phyloP scores from a whole-genome alignment of 2,888 invertebrate species.

The Empis livida region DNA sequence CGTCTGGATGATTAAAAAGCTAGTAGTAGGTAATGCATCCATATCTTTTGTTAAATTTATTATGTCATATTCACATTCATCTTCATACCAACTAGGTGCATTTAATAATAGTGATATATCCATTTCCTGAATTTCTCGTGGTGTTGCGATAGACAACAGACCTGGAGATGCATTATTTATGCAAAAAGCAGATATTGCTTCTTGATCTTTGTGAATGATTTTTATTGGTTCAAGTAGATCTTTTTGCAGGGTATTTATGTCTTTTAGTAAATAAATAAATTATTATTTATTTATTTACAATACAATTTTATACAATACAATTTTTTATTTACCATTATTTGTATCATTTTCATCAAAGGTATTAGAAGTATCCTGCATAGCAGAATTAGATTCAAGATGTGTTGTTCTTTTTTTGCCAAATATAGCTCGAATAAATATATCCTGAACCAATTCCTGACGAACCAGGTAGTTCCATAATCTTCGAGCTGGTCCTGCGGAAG shows the following conservation, averaged over 20 bases:
- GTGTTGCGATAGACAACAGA: slow-evolving; percentile 82
- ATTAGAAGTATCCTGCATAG: slow-evolving; percentile 19
- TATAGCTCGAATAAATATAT: slow-evolving; percentile 89
- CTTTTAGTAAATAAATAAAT: not conserved
- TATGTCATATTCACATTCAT: slow-evolving; percentile 95
- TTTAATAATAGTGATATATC: slow-evolving; percentile 86
- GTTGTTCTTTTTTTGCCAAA: slow-evolving; percentile 62
- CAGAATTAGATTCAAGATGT: not conserved
- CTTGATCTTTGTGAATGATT: slow-evolving; percentile 97
- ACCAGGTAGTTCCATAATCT: slow-evolving; percentile 90
- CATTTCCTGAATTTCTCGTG: slow-evolving; percentile 94
- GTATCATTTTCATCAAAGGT: slow-evolving; percentile 24
- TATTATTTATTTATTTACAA: not conserved
- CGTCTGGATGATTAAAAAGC: slow-evolving; percentile 84
- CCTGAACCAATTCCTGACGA: slow-evolving; percentile 82
- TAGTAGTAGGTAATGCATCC: slow-evolving; percentile 60
- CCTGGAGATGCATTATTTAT: slow-evolving; percentile 81
- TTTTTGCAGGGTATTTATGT: not conserved
- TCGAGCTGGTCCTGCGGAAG: slow-evolving; percentile 57
- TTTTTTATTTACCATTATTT: not conserved
- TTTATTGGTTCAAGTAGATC: slow-evolving; percentile 59
- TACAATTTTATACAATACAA: slow-evolving; percentile 5
- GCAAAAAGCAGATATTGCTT: slow-evolving; percentile 94
- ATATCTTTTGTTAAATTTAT: slow-evolving; percentile 66
- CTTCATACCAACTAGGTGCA: slow-evolving; percentile 87